Percentiles rank a stretch among this genome's conserved stretches.
These are phyloP conservation scores for Diplodus puntazzo DNA, from an alignment of 2,797 vertebrate genomes.

Conservation along the genomic window DNA sequence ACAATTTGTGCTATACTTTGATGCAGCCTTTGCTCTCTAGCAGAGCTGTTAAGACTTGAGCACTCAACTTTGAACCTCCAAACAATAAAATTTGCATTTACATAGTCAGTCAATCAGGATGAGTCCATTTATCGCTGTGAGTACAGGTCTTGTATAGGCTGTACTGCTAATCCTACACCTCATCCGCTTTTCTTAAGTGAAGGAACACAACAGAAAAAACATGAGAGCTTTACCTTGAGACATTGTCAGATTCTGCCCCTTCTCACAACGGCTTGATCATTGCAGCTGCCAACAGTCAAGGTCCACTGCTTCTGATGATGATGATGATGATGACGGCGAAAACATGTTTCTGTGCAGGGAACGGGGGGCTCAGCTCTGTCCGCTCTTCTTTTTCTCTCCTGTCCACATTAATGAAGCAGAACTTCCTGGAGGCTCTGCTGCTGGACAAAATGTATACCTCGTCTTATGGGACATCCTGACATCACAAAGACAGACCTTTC, in stretches of 20 bases:
- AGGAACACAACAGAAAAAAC: conserved; percentile 21
- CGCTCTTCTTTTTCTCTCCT: conserved; percentile 2
- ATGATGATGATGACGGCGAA: conserved; percentile 33
- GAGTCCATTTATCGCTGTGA: conserved; percentile 1
- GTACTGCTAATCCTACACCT: conserved; percentile 25
- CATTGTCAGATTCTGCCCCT: neutral
- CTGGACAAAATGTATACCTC: neutral
- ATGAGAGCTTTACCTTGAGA: conserved; percentile 13
- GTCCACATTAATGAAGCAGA: neutral
- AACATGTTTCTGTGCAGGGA: conserved; percentile 36
- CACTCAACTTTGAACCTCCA: conserved; percentile 39
- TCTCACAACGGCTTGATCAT: conserved; percentile 6
- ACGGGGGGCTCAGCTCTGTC: conserved; percentile 12
- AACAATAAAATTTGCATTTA: conserved; percentile 25
- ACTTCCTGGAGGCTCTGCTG: conserved; percentile 13
- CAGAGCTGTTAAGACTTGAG: conserved; percentile 31
- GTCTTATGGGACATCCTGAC: neutral
- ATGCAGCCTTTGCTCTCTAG: conserved; percentile 10
- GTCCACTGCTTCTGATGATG: conserved; percentile 21
- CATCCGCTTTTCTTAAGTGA: conserved; percentile 16
- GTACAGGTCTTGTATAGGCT: neutral
- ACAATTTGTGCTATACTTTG: conserved; percentile 26
- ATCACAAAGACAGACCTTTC: conserved; percentile 13
- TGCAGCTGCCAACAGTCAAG: conserved; percentile 36
- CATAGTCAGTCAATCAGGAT: conserved; percentile 32